Percentiles rank a stretch among this genome's conserved stretches.
These are phyloP conservation scores for Chaetodon trifasciatus DNA, from an alignment of 2,797 vertebrate genomes.

Conservation along the genomic window DNA sequence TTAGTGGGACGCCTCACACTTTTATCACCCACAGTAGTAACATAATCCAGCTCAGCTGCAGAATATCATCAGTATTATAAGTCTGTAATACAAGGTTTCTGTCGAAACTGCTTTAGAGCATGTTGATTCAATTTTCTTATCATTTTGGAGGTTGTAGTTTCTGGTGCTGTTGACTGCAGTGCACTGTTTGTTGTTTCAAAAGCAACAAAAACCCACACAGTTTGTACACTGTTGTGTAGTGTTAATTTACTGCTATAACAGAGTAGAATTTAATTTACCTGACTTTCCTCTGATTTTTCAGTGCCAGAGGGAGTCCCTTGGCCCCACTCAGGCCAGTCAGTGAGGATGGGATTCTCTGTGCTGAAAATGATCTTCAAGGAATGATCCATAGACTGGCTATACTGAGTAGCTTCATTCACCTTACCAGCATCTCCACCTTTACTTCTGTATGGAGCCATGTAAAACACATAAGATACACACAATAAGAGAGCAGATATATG, in stretches of 20 bases:
- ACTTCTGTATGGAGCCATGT: constrained; percentile 38
- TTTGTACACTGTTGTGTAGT: background rate
- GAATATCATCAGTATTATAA: background rate
- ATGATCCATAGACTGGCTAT: constrained; percentile 29
- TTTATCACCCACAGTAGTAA: background rate
- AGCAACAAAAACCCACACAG: background rate
- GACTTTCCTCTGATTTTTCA: constrained; percentile 33
- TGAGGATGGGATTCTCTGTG: constrained; percentile 61
- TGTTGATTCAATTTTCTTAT: background rate
- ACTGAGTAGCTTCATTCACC: constrained; percentile 43
- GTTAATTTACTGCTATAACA: constrained; percentile 7
- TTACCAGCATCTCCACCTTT: constrained; percentile 11
- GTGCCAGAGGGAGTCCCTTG: background rate
- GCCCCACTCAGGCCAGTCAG: constrained; percentile 31
- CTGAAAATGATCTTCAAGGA: constrained; percentile 38
- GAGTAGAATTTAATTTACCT: constrained; percentile 46
- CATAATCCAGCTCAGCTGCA: background rate
- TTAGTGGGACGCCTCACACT: background rate
- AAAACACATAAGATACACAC: constrained; percentile 4
- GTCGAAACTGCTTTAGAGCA: background rate
- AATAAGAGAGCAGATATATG: constrained; percentile 4
- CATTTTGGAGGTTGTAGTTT: background rate
- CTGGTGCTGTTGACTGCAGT: constrained; percentile 2
- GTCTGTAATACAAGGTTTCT: background rate
- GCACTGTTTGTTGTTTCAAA: background rate